Evolutionary conservation across 1,140 invertebrate genomes (phyloP).

Genomic region (Drosophila fuyamai): DNA sequence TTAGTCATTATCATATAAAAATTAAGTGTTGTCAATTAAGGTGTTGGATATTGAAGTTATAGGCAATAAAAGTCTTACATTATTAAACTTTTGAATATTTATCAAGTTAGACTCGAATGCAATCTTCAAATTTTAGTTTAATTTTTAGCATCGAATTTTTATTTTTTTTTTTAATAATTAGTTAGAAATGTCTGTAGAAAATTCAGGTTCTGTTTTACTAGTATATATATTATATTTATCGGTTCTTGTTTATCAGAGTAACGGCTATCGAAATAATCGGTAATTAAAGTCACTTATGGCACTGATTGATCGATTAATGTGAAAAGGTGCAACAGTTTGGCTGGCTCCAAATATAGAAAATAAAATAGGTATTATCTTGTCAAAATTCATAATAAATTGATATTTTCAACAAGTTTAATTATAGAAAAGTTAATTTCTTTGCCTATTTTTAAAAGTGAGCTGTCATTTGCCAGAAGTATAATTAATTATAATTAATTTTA

Average conservation of each 20-base stretch:
- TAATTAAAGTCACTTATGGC: constrained; percentile 14
- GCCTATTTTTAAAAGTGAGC: background rate
- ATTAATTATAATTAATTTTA: too few relatives aligned
- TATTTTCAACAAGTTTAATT: background rate
- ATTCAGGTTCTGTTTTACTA: background rate
- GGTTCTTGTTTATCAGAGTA: background rate
- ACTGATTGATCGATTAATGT: constrained; percentile 31
- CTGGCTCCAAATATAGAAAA: too few relatives aligned
- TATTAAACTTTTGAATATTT: too few relatives aligned
- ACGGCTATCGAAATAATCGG: constrained; percentile 25
- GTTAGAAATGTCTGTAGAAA: background rate
- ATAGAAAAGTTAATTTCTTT: background rate
- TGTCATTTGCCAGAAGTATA: background rate
- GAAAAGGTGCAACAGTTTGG: background rate
- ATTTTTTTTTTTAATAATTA: background rate
- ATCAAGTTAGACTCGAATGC: too few relatives aligned
- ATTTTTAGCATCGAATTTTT: too few relatives aligned
- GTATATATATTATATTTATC: background rate
- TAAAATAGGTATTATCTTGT: background rate
- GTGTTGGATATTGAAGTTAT: background rate
- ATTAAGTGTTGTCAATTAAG: background rate
- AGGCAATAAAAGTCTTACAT: background rate
- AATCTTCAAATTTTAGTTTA: background rate
- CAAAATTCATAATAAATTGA: background rate
- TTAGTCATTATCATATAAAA: background rate